Evolutionary conservation across 2,797 vertebrate genomes (phyloP).

Genomic region (Lates japonicus): DNA sequence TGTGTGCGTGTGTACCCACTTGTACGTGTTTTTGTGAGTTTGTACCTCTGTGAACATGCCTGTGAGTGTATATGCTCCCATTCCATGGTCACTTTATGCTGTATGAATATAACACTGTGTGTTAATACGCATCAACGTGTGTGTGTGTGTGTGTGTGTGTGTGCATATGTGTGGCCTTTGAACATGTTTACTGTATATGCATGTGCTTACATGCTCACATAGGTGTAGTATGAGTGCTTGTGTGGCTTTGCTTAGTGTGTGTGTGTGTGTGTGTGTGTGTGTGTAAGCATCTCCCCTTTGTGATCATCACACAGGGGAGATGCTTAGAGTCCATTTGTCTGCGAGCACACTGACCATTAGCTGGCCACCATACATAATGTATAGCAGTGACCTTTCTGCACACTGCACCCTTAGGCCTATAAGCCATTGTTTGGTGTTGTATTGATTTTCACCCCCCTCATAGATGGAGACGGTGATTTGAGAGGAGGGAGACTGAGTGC

Average conservation of each 20-base stretch:
- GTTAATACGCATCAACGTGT: not conserved
- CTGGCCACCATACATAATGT: slow-evolving; percentile 84
- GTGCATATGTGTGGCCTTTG: not conserved
- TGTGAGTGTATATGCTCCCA: slow-evolving; percentile 3
- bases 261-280: slow-evolving; percentile 32
- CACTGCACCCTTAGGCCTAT: slow-evolving; percentile 79
- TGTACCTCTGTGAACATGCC: not conserved
- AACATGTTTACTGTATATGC: not conserved
- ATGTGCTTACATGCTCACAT: slow-evolving; percentile 28
- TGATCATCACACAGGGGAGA: slow-evolving; percentile 68
- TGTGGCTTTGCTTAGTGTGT: slow-evolving; percentile 16
- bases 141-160: not conserved
- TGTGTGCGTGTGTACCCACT: not conserved
- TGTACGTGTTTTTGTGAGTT: not conserved
- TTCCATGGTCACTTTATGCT: not conserved
- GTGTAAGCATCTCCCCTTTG: slow-evolving; percentile 51
- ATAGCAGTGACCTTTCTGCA: slow-evolving; percentile 84
- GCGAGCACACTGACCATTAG: slow-evolving; percentile 83
- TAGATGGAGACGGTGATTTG: slow-evolving; percentile 82
- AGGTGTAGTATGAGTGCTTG: slow-evolving; percentile 17
- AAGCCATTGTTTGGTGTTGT: slow-evolving; percentile 85
- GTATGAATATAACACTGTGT: not conserved
- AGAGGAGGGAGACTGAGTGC: slow-evolving; percentile 72
- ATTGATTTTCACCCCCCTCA: slow-evolving; percentile 81
- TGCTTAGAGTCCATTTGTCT: slow-evolving; percentile 82